Evolutionary conservation across 2,797 vertebrate genomes (phyloP), one percentile per base, ranked within the genome.

Genomic region (Lophotriccus pileatus): DNA sequence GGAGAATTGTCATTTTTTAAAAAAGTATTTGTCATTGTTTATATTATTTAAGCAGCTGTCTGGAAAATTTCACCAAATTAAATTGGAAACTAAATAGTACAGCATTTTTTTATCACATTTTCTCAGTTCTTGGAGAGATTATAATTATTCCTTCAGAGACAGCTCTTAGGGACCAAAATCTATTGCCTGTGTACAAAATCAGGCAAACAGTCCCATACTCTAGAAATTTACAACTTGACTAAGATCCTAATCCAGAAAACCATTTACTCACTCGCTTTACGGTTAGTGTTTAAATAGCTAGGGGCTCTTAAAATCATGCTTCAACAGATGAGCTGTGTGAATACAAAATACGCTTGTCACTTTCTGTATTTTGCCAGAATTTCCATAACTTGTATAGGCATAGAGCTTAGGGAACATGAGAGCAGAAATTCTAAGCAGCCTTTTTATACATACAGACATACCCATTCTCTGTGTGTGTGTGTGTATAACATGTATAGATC

Each of bases 191-290:
- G 63, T 80, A 73, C 63, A 88, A 67, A 89, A 83, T 44, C 83
- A 91, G 73, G 58, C 72, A 95, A 87, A 92, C 60, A 93, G n/a
- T 72, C 55, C 69, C 62, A 83, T 66, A 25, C 79, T 81, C 79
- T 69, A 75, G 80, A 95, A 94, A 93, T 95, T 94, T 96, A 91
- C 89, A 92, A 78, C 73, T 76, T 81, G 60, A 94, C 87, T 91
- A 87, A 93, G 92, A 89, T 84, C 73, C 43, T 91, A 84, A 93
- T 89, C 89, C 89, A 95, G 75, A 80, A 91, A 89, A 47, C 64
- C 78, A 72, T 90, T 89, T 95, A 91, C 68, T 95, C 60, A 37
- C 80, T 94, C 0, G 0, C 75, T 83, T 92, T 83, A 80, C 72
- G 77, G 87, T 84, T 70, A 87, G 70, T 58, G 46, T 80, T 93